Base-by-base conservation (phyloP, 2,797 vertebrate genomes). In the Danionella dracula region DNA sequence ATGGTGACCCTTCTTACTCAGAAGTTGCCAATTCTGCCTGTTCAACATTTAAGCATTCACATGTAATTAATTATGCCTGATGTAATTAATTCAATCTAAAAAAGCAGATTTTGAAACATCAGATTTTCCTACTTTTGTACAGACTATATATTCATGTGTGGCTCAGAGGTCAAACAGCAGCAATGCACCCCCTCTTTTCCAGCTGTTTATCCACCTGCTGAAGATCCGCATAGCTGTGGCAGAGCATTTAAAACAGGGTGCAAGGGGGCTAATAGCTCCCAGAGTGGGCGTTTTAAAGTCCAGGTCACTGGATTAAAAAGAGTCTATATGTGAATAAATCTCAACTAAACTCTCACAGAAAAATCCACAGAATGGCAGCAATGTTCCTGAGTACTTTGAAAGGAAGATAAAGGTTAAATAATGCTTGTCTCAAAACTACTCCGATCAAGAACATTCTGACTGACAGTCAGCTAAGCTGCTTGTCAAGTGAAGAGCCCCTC, bases 241-340 rank as follows among this genome's bases (percentile, higher is more conserved):
- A 70, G 44, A 68, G 49, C 23, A 37, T 55, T 67, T 71, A 80
- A 79, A 81, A 78, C 81, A 79, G 82, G 84, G 83, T 81, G 21
- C 35, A n/a, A 20, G 71, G 84, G 79, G 80, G 82, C 82, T 89
- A 89, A 87, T 88, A 78, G 72, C 83, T 83, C 82, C 77, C 69
- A 51, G 81, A 78, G 62, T 78, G 68, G 78, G 63, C 65, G 82
- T 78, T 84, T 89, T 86, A 89, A 88, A 86, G 83, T 84, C 79
- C 76, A 79, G 83, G 86, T 88, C 86, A 86, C 76, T 80, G 83
- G 85, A 86, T 87, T 85, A 82, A 82, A 61, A 81, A 84, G 80
- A 82, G 73, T 79, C 78, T 67, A 80, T 80, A 77, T 78, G 75
- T 84, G 85, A 85, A 79, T 80, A 76, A 48, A 78, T 83, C 82